Conservation (phyloP, 1,140 invertebrate genomes). For the Ectropis grisescens region DNA sequence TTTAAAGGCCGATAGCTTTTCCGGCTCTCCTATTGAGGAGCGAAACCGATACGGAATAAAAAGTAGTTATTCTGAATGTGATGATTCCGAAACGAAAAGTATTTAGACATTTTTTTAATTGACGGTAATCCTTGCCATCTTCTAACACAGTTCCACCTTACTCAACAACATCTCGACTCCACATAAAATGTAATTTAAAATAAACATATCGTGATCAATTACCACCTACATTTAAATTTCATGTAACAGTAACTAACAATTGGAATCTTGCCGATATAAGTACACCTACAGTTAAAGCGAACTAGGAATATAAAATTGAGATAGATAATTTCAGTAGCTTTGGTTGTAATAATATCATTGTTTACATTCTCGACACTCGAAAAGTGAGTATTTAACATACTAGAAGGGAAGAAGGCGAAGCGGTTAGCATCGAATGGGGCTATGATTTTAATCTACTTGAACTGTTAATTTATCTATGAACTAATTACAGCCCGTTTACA, state of each 20-base stretch:
- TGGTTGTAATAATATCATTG: constrained; percentile 57
- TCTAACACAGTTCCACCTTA: constrained; percentile 61
- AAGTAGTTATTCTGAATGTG: too few species aligned
- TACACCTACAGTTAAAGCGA: constrained; percentile 64
- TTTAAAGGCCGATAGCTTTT: too few species aligned
- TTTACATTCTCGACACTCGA: constrained; percentile 11
- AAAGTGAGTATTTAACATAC: constrained; percentile 17
- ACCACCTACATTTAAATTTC: constrained; percentile 53
- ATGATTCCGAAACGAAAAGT: constrained; percentile 17
- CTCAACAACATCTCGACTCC: constrained; percentile 37
- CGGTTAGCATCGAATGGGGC: too few species aligned
- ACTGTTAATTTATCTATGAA: too few species aligned
- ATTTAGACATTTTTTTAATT: constrained; percentile 25
- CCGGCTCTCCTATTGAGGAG: too few species aligned
- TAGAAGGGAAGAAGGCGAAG: constrained; percentile 12
- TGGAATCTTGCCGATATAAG: constrained; percentile 64
- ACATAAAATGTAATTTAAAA: constrained; percentile 23
- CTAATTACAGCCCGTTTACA: too few species aligned
- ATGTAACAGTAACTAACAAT: constrained; percentile 55
- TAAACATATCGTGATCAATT: constrained; percentile 31
- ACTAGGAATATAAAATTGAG: constrained; percentile 66
- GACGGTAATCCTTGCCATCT: constrained; percentile 27
- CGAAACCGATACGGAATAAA: too few species aligned
- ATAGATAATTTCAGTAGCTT: constrained; percentile 66
- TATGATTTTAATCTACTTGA: too few species aligned